Base-by-base conservation (phyloP, 2,888 invertebrate species). In the Stenchaetothrips biformis region DNA sequence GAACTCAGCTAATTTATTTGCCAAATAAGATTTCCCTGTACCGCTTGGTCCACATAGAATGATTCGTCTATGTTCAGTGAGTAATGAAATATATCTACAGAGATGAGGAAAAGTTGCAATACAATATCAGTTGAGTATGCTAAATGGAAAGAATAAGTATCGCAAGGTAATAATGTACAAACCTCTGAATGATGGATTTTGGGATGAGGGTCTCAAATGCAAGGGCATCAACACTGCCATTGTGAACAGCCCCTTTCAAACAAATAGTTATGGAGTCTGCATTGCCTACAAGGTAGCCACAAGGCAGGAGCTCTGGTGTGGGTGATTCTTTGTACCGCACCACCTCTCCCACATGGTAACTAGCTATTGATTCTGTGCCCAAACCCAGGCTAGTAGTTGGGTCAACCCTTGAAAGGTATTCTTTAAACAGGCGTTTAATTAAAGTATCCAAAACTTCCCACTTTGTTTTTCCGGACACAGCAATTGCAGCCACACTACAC, bases 21-120 rank as follows among this genome's bases (percentile, higher is more conserved):
- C 98, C 83, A 99, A 89, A 86, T 97, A 98, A 0, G 97, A 97
- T 88, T 99, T 99, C 25, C 99, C 98, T 0, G 98, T 98, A 77
- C 98, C 98, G 85, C 95, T 95, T 0, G 98, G 98, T 0, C 99
- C 99, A 87, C 97, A 98, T 21, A 99, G 89, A 83, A 99, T 98
- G 82, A 99, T 92, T 78, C 99, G 89, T 48, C 97, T 90, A 87
- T 98, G 97, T 85, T 98, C 98, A 80, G 95, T 92, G 82, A 99
- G 88, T 80, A 98, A 89, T n/a, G 93, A 92, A 78, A 96, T 92
- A 85, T 95, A 95, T 87, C 90, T 90, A 84, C 21, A 83, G 82
- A 83, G 81, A 83, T 78, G 78, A 78, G 78, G 78, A 78, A 47
- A 67, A 48, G 77, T 77, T 47, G 82, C 27, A 53, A 37, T n/a